Base-by-base conservation (phyloP, 1,140 invertebrate species). In the Rhynchophorus ferrugineus region DNA sequence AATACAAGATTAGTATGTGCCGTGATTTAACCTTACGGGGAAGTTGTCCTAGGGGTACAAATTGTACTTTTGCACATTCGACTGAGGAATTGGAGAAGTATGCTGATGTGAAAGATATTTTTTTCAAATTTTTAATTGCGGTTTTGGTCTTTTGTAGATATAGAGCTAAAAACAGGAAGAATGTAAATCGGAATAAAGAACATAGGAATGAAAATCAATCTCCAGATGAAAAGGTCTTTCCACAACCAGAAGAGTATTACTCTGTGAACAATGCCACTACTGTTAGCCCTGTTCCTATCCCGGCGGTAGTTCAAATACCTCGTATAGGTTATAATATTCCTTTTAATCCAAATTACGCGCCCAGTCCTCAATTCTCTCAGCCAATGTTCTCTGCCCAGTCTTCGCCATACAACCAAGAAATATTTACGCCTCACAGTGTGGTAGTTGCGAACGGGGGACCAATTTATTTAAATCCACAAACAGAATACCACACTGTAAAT, bases 1-100 rank as follows among this genome's bases (percentile, higher is more conserved):
- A 89, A 65, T 95, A 94, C 67, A 95, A 95, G 76, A 89, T 92
- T 5, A 89, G 86, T 62, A 83, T 94, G 80, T 96, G 92, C 61
- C 76, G 91, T 3, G 91, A 95, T 71, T 73, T 92, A 2, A 78
- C 83, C 0, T 72, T 83, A 2, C 75, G 85, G 11, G 82, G 86
- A 0, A 82, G 77, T 22, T 96, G 92, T 71, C 91, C 92, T 0
- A 74, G 91, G 19, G 87, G 90, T 3, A 81, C 79, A 14, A 84
- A 82, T 61, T 97, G 93, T 69, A 93, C 89, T 0, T 95, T 93
- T 75, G 90, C 91, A 20, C 92, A 96, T 69, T 90, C 87, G 6
- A 85, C 89, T 52, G 86, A 91, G 51, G 92, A 97, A 70, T 71
- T 95, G 13, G 90, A 94, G 64, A 87, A 85, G 58, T 59, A 58